These are phyloP conservation scores for Leptatherina wallacei DNA, from an alignment of 2,797 vertebrate genomes.

Conservation along the genomic window DNA sequence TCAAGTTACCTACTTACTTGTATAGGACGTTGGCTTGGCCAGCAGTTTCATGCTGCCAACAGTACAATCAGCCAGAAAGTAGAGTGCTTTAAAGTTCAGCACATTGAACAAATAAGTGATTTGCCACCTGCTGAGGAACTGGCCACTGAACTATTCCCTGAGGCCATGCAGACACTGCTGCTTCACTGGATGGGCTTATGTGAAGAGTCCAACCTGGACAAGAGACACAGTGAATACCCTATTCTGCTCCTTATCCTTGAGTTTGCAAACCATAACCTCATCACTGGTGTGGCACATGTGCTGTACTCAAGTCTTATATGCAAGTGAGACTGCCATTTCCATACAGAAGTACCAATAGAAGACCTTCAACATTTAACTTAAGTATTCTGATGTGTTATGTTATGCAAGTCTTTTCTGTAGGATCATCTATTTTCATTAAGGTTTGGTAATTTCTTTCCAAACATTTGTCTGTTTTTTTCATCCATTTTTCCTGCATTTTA, in stretches of 20 bases:
- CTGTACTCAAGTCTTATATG: slow-evolving; percentile 88
- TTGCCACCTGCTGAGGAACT: slow-evolving; percentile 86
- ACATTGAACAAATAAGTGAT: slow-evolving; percentile 86
- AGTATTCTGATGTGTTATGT: slow-evolving; percentile 8
- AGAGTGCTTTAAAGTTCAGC: slow-evolving; percentile 85
- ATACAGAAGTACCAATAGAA: background rate
- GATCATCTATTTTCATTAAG: background rate
- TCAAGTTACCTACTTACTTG: slow-evolving; percentile 78
- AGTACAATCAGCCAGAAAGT: slow-evolving; percentile 83
- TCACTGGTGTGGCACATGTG: slow-evolving; percentile 88
- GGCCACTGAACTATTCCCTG: slow-evolving; percentile 83
- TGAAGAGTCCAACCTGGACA: slow-evolving; percentile 77
- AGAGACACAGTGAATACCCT: slow-evolving; percentile 86
- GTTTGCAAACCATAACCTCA: slow-evolving; percentile 89
- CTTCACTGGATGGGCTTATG: slow-evolving; percentile 88
- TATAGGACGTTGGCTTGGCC: slow-evolving; percentile 84
- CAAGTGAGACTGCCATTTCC: slow-evolving; percentile 64
- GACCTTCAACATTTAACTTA: background rate
- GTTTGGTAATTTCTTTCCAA: background rate
- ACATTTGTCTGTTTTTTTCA: no score
- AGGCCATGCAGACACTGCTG: slow-evolving; percentile 84
- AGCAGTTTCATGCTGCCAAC: slow-evolving; percentile 84
- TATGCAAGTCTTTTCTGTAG: background rate
- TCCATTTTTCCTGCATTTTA: no score
- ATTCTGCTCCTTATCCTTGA: slow-evolving; percentile 88